Evolutionary conservation across 35 echinoderm and acorn worm species (phyloP).

Genomic region (Antedon bifida): DNA sequence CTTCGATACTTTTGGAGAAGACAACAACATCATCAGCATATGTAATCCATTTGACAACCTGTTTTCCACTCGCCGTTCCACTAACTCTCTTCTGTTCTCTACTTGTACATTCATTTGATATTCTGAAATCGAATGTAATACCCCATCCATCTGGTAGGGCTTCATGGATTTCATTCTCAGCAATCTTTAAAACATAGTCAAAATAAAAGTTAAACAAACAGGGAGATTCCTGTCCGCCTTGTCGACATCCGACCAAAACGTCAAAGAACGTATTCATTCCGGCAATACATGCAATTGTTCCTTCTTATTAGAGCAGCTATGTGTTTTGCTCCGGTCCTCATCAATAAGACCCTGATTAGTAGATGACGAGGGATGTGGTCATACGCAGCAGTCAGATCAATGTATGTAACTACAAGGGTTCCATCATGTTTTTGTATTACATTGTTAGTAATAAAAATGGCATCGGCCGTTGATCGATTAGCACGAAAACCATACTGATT

Average conservation of each 20-base stretch:
- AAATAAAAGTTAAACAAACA: neutral
- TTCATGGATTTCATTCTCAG: neutral
- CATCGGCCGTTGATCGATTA: neutral
- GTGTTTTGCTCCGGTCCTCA: neutral
- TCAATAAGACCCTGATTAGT: neutral
- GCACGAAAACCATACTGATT: neutral
- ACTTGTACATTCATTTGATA: neutral
- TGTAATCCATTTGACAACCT: neutral
- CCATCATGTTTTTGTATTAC: conserved; percentile 2
- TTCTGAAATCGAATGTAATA: neutral
- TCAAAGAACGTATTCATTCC: neutral
- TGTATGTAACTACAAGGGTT: neutral
- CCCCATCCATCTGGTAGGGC: neutral
- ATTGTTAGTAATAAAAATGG: neutral
- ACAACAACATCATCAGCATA: neutral
- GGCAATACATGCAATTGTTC: neutral
- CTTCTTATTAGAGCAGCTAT: neutral
- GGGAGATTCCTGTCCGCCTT: neutral
- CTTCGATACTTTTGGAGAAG: neutral
- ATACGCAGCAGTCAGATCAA: neutral
- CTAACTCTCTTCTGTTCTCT: conserved; percentile 1
- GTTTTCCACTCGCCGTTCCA: neutral
- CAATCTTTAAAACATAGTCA: neutral
- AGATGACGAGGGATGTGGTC: neutral
- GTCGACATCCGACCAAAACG: neutral